Base-by-base conservation (phyloP, 2,113 vertebrate genomes). In the Lipophrys pholis region DNA sequence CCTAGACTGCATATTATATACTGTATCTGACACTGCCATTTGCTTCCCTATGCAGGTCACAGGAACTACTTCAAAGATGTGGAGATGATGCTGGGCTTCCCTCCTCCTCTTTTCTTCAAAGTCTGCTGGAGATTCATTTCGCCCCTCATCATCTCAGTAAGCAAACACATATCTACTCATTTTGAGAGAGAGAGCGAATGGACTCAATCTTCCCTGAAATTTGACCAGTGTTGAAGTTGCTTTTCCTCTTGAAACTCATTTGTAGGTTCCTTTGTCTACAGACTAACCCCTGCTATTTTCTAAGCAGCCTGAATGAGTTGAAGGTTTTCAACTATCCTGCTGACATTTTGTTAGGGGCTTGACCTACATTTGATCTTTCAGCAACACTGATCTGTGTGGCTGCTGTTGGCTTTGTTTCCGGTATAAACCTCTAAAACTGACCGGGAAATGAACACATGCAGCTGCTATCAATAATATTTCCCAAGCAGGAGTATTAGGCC, bases 31-130 rank as follows among this genome's bases (percentile, higher is more conserved):
- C 21, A 30, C 14, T 48, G 11, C 11, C 15, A 48, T 15, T 15
- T 48, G 14, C 14, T 2, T 48, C 15, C 39, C 17, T 17, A 69
- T 39, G 1, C 89, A 99, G 98, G 98, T 11, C 94, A 98, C 88
- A 89, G n/a, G 40, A 97, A 96, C 82, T 99, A 99, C 89, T 99
- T 99, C 85, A 96, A 93, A 92, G 98, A 99, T 87, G 98, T 99
- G 46, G 96, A 99, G 93, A 99, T 99, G 98, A 99, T 99, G 98
- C 91, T 99, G 90, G 97, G 97, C 4, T 99, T 98, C 86, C 97
- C 96, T 0, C 98, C 98, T 0, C 98, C 98, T 0, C 73, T 97
- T 81, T 99, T 99, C 94, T 99, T 99, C 93, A 97, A 96, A 92
- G 94, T 99, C 83, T 99, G 98, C 92, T 99, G 98, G 98, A 95